Conservation (phyloP, 2,888 invertebrate genomes). For the Pachycephus smyrnensis region DNA sequence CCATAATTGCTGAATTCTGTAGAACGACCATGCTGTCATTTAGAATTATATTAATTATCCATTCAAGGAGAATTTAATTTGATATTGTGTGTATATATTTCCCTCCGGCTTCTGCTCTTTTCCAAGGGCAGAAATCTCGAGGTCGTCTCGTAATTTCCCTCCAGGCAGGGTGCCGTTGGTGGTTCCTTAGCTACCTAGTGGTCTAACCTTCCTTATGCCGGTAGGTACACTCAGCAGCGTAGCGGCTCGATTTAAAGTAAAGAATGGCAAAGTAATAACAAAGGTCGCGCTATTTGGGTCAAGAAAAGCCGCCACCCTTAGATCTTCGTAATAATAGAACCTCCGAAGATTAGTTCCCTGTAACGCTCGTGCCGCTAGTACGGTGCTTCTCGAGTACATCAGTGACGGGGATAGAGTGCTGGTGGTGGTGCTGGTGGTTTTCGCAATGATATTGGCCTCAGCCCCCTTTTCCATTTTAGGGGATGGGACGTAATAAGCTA, state of each 20-base stretch:
- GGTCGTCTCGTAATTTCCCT: background rate
- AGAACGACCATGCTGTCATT: background rate
- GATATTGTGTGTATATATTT: background rate
- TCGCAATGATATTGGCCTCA: background rate
- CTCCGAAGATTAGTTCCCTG: conserved; percentile 29
- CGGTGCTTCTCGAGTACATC: background rate
- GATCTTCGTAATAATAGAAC: conserved; percentile 26
- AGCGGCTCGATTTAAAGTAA: conserved; percentile 26
- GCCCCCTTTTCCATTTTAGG: conserved; percentile 8
- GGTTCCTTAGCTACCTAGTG: background rate
- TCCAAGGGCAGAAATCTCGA: background rate
- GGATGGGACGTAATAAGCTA: conserved; percentile 18
- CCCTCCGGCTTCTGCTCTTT: background rate
- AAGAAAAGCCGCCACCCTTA: conserved; percentile 16
- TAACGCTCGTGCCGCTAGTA: background rate
- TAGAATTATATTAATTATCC: background rate
- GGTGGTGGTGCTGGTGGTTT: background rate
- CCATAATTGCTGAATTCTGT: background rate
- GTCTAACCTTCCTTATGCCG: background rate
- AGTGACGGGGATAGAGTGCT: background rate
- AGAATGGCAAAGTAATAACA: conserved; percentile 25
- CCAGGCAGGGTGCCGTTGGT: background rate
- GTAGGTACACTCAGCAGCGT: background rate
- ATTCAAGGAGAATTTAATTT: background rate
- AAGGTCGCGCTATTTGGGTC: conserved; percentile 22